Evolutionary conservation across 1,140 invertebrate species (phyloP), one percentile per base, ranked within the genome.

Genomic region (Heterodera carotae): DNA sequence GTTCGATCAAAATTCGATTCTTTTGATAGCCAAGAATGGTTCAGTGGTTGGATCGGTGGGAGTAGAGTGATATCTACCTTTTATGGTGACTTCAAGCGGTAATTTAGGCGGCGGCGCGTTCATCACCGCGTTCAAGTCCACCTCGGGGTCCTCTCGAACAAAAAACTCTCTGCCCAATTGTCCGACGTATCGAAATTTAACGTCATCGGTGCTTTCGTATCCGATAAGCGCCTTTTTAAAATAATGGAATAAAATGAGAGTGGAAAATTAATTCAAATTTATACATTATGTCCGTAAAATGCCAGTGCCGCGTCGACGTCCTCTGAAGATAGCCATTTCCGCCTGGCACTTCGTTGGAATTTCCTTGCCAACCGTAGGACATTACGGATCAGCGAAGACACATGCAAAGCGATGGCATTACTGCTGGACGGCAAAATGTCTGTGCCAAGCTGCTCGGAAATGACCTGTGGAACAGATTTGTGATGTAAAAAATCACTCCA

Each of bases 281-380:
- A 80, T 53, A 83, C 82, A n/a, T 73, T n/a, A 22, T 84, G 53
- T 15, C 81, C 78, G 31, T 73, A 67, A 36, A 76, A 84, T 53
- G 79, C 72, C 27, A 83, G 29, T 33, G 82, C 83, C 27, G 33
- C 60, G 25, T 83, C 82, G 5, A 83, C 25, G 53, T 83, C 82
- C 7, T 83, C 82, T 6, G 77, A 25, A 36, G 59, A 79, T 31
- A 83, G 59, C 48, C 33, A 66, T 66, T 60, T 53, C 56, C 82
- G 64, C 72, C 80, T 39, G 10, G 79, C 83, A 34, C 75, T 60
- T 56, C 60, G 56, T 66, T 82, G 81, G 70, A 82, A 82, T 53
- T 77, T 84, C 39, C 36, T 25, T n/a, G 79, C 81, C 33, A 80
- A 56, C 31, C 60, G 59, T 0, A 82, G 39, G 29, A 82, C 70